These are phyloP conservation scores for Drosophila sordidula DNA, from an alignment of 2,888 invertebrate species.

Conservation along the genomic window DNA sequence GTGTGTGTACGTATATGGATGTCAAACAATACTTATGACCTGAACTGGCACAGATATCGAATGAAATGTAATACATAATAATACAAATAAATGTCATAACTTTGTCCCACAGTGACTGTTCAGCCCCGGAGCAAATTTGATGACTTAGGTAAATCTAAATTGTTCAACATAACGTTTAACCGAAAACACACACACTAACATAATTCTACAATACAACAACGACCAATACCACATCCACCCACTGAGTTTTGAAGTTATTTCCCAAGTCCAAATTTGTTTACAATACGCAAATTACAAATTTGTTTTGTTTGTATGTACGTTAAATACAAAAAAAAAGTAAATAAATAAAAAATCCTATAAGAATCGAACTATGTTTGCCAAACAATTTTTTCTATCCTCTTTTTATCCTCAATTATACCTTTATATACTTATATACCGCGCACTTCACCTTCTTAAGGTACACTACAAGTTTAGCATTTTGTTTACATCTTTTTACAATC, in stretches of 20 bases:
- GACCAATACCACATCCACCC: slow-evolving; percentile 40
- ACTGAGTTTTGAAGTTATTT: slow-evolving; percentile 61
- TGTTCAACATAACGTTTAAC: slow-evolving; percentile 37
- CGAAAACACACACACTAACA: slow-evolving; percentile 41
- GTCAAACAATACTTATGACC: slow-evolving; percentile 11
- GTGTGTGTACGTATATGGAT: slow-evolving; percentile 12
- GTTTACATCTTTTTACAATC: slow-evolving; percentile 4
- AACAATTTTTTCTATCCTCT: slow-evolving; percentile 22
- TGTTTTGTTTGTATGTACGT: slow-evolving; percentile 53
- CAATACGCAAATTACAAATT: slow-evolving; percentile 55
- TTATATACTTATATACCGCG: slow-evolving; percentile 29
- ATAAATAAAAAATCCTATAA: slow-evolving; percentile 30
- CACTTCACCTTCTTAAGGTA: slow-evolving; percentile 36
- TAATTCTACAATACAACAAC: slow-evolving; percentile 33
- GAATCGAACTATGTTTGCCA: slow-evolving; percentile 27
- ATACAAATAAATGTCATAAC: slow-evolving; percentile 74
- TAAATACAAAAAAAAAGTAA: slow-evolving; percentile 29
- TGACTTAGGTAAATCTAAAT: slow-evolving; percentile 88
- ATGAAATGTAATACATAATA: slow-evolving; percentile 63
- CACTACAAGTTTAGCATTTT: slow-evolving; percentile 25
- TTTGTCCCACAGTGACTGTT: slow-evolving; percentile 87
- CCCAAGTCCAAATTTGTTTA: slow-evolving; percentile 54
- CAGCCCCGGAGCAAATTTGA: slow-evolving; percentile 90
- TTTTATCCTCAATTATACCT: slow-evolving; percentile 28
- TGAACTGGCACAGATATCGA: slow-evolving; percentile 29